Base-by-base conservation (phyloP, 2,113 vertebrate species). In the Corythaixoides concolor region DNA sequence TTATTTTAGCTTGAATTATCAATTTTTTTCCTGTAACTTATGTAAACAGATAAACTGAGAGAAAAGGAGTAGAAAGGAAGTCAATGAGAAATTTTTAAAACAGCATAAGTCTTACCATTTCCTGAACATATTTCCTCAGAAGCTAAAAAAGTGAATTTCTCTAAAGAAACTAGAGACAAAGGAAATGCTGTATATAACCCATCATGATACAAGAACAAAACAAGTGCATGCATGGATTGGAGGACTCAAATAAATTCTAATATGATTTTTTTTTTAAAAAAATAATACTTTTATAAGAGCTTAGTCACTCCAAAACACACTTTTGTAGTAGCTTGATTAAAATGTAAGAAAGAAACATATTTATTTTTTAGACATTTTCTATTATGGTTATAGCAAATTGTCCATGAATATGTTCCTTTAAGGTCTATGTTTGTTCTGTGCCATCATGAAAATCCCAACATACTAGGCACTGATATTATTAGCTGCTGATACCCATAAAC, bases 21-120 rank as follows among this genome's bases (percentile, higher is more conserved):
- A 66, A 15, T 62, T 70, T 2, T 66, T 69, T 90, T 75, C 39
- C 63, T 69, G 47, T 70, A 80, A n/a, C 1, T 2, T 33, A 12
- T 16, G 6, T 35, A 63, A 56, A 81, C 12, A 3, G 19, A 41
- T 41, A 63, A 91, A 93, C 3, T 16, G 35, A 33, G 6, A 85
- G 73, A 60, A 67, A 10, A 39, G 81, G 5, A 63, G 12, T 5
- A 62, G 55, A 64, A 86, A 50, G 11, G 12, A 27, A 52, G 4
- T 49, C 45, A 67, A 49, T 3, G 22, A n/a, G 14, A 64, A 27
- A 1, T 15, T 68, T 19, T 62, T 16, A 0, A 1, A 52, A 72
- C 43, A 66, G 0, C 12, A 8, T 3, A 35, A 69, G 16, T 56
- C 6, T 26, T 35, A 20, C 28, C 39, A 3, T 66, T 88, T 88